Conservation (phyloP, 1,140 invertebrate species). For the Calephelis virginiensis region DNA sequence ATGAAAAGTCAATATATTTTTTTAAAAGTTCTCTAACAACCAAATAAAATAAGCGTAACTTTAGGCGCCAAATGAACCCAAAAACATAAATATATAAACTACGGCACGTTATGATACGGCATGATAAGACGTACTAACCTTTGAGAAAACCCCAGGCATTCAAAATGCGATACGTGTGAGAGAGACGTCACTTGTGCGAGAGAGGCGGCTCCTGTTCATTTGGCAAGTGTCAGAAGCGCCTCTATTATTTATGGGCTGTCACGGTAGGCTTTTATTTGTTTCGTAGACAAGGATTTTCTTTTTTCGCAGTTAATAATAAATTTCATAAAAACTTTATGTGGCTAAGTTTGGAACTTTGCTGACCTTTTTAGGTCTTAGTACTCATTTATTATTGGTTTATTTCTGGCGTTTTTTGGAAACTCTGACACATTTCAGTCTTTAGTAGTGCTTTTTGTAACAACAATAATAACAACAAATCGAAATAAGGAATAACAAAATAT, state of each 20-base stretch:
- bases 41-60: too few species aligned
- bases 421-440: too few species aligned
- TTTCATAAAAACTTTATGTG: constrained; percentile 3
- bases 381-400: not conserved
- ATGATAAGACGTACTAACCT: too few species aligned
- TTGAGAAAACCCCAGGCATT: not conserved
- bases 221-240: constrained; percentile 15
- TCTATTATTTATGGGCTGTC: constrained; percentile 15
- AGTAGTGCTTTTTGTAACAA: not conserved
- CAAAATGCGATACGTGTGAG: not conserved
- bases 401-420: not conserved
- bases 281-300: constrained; percentile 15
- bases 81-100: too few species aligned
- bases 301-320: constrained; percentile 7
- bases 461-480: not conserved
- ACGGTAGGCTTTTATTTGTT: constrained; percentile 10
- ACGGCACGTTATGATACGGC: too few species aligned
- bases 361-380: not conserved
- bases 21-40: too few species aligned
- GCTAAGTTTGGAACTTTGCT: not conserved
- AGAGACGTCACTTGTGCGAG: not conserved
- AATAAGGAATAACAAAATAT: too few species aligned
- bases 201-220: constrained; percentile 10
- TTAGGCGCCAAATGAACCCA: too few species aligned
- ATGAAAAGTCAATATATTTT: too few species aligned